phyloP scores from a whole-genome alignment of 2,888 invertebrate species.

The Clivina fossor region DNA sequence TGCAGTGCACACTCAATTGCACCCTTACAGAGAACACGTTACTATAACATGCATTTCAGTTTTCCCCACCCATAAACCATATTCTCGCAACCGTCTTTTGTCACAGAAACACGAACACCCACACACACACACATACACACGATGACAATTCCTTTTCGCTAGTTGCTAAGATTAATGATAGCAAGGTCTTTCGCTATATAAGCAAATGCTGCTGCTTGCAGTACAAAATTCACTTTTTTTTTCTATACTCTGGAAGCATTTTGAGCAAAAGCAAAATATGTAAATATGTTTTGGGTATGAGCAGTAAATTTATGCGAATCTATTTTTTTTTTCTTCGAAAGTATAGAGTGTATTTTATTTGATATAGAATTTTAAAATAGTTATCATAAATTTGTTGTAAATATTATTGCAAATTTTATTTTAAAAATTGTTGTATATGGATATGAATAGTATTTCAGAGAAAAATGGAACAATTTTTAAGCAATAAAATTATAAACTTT shows the following conservation, averaged over 20 bases:
- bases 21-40: too few relatives aligned
- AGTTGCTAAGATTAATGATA: conserved; percentile 34
- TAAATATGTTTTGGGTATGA: conserved; percentile 27
- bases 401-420: background rate
- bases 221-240: conserved; percentile 26
- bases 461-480: too few relatives aligned
- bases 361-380: too few relatives aligned
- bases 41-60: too few relatives aligned
- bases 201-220: conserved; percentile 17
- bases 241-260: conserved; percentile 21
- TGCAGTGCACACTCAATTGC: too few relatives aligned
- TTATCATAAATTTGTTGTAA: background rate
- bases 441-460: too few relatives aligned
- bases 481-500: too few relatives aligned
- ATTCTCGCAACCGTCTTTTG: too few relatives aligned
- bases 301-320: conserved; percentile 28
- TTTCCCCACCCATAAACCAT: too few relatives aligned
- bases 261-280: conserved; percentile 28
- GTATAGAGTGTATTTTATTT: too few relatives aligned
- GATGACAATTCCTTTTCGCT: conserved; percentile 34
- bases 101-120: conserved; percentile 3
- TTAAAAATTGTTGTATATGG: background rate
- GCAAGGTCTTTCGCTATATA: conserved; percentile 12
- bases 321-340: too few relatives aligned
- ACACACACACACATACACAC: conserved; percentile 13